phyloP scores from a whole-genome alignment of 2,888 invertebrate genomes.

The Asteroscopus sphinx region DNA sequence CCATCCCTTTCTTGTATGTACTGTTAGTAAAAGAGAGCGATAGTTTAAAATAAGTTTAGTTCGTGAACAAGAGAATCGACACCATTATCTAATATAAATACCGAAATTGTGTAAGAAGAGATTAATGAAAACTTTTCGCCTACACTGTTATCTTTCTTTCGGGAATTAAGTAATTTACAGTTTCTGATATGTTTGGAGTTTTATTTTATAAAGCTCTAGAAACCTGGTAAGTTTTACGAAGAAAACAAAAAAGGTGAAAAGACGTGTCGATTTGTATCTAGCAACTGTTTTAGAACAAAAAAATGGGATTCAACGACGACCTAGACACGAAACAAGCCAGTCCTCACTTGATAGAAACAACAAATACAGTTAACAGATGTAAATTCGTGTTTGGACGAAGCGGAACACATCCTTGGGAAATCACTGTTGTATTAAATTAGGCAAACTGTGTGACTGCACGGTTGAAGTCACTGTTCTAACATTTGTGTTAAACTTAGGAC shows the following conservation, averaged over 20 bases:
- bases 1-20: no score
- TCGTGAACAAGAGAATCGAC: no score
- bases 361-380: slow-evolving; percentile 35
- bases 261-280: not conserved
- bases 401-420: slow-evolving; percentile 31
- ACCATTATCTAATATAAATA: no score
- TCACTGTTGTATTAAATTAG: slow-evolving; percentile 37
- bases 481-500: no score
- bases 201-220: no score
- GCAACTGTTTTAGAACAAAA: not conserved
- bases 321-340: slow-evolving; percentile 7
- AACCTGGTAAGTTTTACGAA: not conserved
- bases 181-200: not conserved
- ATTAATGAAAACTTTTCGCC: slow-evolving; percentile 17
- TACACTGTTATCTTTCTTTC: slow-evolving; percentile 11
- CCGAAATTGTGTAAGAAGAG: slow-evolving; percentile 3
- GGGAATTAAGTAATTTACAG: slow-evolving; percentile 1
- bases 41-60: no score
- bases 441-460: slow-evolving; percentile 23
- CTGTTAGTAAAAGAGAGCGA: no score
- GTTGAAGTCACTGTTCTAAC: slow-evolving; percentile 9
- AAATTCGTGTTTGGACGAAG: slow-evolving; percentile 37
- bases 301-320: not conserved
- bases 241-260: not conserved
- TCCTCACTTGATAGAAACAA: slow-evolving; percentile 29